A percentile compares a stretch with the other conserved stretches of the same genome.
These are phyloP conservation scores for Momotus momota DNA, from an alignment of 2,797 vertebrate species.

Conservation along the genomic window DNA sequence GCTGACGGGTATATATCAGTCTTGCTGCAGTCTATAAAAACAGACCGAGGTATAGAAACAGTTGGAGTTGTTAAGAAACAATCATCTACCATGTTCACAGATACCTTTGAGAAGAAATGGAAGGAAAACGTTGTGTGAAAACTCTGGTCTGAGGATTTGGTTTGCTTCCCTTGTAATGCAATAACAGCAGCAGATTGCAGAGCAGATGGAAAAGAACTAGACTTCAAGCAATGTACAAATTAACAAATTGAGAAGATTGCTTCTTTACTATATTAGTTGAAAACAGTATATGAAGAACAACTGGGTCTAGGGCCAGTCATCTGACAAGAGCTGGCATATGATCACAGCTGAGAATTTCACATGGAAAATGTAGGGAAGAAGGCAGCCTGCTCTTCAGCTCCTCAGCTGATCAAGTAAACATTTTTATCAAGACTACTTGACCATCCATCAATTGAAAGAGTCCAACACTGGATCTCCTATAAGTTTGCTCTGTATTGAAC, in stretches of 20 bases:
- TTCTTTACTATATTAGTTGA: constrained; percentile 15
- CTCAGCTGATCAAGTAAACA: neutral
- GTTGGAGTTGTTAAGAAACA: constrained; percentile 4
- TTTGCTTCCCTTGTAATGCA: constrained; percentile 20
- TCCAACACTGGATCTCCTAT: neutral
- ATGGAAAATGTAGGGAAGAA: neutral
- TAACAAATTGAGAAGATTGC: constrained; percentile 12
- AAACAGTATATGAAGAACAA: neutral
- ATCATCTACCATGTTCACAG: neutral
- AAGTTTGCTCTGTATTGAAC: neutral
- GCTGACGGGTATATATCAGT: neutral
- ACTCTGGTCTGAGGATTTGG: neutral
- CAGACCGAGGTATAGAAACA: neutral
- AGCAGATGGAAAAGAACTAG: constrained; percentile 66
- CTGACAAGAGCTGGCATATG: constrained; percentile 31
- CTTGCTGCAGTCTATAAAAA: neutral
- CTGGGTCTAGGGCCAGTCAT: constrained; percentile 20
- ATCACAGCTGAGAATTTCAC: neutral
- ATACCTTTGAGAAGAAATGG: neutral
- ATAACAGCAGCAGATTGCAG: constrained; percentile 52
- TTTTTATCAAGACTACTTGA: neutral
- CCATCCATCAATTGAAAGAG: neutral
- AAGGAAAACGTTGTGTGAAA: constrained; percentile 10
- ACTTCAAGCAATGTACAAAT: constrained; percentile 51
- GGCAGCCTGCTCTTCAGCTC: neutral